phyloP scores from a whole-genome alignment of 2,113 vertebrate genomes.

The Paradoxurus hermaphroditus region DNA sequence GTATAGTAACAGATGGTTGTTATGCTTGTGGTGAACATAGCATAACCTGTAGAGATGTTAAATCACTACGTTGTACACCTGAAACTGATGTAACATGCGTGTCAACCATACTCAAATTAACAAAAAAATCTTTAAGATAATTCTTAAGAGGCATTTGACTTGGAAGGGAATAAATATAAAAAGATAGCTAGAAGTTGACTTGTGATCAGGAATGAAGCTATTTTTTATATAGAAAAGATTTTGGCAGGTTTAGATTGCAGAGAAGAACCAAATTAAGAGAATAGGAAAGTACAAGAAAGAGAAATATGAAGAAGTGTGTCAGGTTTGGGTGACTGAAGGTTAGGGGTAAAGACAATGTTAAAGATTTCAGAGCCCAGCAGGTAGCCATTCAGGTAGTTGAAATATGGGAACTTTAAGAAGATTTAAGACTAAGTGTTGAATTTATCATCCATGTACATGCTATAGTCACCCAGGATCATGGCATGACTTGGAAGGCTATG shows the following conservation, averaged over 20 bases:
- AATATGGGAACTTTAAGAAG: neutral
- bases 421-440: neutral
- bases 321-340: neutral
- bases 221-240: neutral
- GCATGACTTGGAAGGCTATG: neutral
- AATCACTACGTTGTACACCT: neutral
- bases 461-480: neutral
- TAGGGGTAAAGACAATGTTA: neutral
- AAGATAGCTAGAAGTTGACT: neutral
- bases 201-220: neutral
- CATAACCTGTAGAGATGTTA: neutral
- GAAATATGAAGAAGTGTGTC: neutral
- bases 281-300: neutral
- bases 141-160: neutral
- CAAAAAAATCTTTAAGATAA: neutral
- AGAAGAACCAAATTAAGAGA: neutral
- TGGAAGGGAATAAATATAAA: neutral
- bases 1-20: neutral
- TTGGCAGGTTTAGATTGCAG: neutral
- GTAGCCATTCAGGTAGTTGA: accelerated
- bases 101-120: neutral
- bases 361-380: neutral
- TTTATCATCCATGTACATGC: neutral
- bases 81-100: neutral
- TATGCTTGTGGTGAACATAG: neutral